Conservation (phyloP, 2,888 invertebrate genomes). For the Brachynemurus nebulosus region DNA sequence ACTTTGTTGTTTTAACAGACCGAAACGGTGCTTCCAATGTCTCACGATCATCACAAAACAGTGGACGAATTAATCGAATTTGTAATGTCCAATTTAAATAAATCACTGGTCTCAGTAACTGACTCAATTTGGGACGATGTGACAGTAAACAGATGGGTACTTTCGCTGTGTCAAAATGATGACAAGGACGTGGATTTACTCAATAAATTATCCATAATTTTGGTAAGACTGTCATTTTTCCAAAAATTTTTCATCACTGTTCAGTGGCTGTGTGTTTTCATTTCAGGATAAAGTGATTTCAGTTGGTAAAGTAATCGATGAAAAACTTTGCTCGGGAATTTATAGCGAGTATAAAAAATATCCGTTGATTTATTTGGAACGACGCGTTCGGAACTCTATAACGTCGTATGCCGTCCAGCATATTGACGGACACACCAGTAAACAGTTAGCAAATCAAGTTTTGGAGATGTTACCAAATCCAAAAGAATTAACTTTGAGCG, state of each 20-base stretch:
- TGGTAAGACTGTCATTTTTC: too few relatives aligned
- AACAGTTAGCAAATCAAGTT: conserved; percentile 43
- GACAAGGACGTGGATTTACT: conserved; percentile 38
- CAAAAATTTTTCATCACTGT: too few relatives aligned
- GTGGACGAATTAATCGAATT: conserved; percentile 45
- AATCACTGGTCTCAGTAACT: conserved; percentile 30
- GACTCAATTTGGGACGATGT: conserved; percentile 28
- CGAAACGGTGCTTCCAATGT: background rate
- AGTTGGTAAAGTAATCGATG: conserved; percentile 34
- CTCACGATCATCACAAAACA: conserved; percentile 36
- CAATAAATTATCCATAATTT: conserved; percentile 57
- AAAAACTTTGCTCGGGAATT: conserved; percentile 33
- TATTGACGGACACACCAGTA: conserved; percentile 30
- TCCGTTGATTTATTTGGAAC: conserved; percentile 28
- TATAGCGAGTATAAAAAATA: conserved; percentile 24
- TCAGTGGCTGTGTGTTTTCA: conserved; percentile 15
- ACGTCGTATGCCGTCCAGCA: conserved; percentile 17
- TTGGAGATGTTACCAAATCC: conserved; percentile 46
- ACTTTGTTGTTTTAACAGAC: background rate
- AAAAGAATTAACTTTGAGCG: too few relatives aligned
- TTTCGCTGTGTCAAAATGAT: conserved; percentile 42
- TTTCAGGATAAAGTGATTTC: conserved; percentile 35
- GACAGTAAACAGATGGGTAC: conserved; percentile 35
- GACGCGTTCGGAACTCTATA: conserved; percentile 13
- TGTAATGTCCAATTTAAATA: conserved; percentile 42